phyloP scores from a whole-genome alignment of 2,113 vertebrate genomes.

The Ammospiza nelsoni region DNA sequence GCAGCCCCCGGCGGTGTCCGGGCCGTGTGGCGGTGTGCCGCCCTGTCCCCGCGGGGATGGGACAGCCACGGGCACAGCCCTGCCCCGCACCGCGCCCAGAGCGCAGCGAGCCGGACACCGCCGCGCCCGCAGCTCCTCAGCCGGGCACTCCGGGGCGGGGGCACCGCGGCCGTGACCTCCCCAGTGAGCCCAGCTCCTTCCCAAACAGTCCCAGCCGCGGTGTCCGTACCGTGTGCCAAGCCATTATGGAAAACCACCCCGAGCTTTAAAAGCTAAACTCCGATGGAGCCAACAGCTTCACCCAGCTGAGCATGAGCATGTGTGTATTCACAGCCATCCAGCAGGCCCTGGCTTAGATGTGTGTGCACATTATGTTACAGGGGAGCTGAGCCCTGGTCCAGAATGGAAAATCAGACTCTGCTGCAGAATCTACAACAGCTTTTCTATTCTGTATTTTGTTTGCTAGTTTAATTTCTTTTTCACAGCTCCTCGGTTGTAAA shows the following conservation, averaged over 20 bases:
- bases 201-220: rapidly evolving
- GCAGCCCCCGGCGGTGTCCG: not conserved
- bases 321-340: not conserved
- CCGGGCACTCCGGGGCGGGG: rapidly evolving
- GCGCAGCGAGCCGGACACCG: not conserved
- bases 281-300: not conserved
- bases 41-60: no score
- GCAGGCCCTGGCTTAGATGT: not conserved
- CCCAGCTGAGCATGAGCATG: not conserved
- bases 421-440: not conserved
- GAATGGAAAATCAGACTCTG: not conserved
- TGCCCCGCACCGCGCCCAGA: not conserved
- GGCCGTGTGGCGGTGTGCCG: not conserved
- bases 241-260: rapidly evolving
- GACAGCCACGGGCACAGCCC: not conserved
- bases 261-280: not conserved
- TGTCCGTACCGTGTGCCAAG: rapidly evolving
- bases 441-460: not conserved
- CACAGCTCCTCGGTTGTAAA: not conserved
- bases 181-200: rapidly evolving
- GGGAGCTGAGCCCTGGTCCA: not conserved
- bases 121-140: not conserved
- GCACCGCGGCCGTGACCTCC: not conserved
- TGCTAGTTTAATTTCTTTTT: conserved; percentile 29
- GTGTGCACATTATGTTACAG: not conserved